Evolutionary conservation across 1,140 invertebrate genomes (phyloP), one percentile per base, ranked within the genome.

Genomic region (Spodoptera litura): DNA sequence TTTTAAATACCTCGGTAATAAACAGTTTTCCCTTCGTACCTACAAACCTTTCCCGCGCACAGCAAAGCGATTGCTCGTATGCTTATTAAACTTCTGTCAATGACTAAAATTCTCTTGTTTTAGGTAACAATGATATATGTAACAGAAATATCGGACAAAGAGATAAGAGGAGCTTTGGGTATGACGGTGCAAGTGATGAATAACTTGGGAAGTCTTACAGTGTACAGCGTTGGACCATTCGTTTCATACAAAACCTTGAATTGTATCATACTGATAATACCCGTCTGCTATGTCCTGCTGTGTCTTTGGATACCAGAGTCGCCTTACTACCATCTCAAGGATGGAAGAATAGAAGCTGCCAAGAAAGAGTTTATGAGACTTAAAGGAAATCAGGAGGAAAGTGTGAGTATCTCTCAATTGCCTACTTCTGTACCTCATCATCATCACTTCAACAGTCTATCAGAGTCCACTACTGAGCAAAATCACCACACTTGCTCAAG

Each of bases 271-370:
- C 75, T 88, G 12, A 87, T 74, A 11, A 85, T 81, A 55, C 95
- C 96, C 2, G 78, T 96, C 0, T 76, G 96, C n/a, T 96, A 96
- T 58, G 93, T 96, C 12, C 11, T 96, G 0, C 92, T 95, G 0
- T 97, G 97, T 86, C 84, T 94, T 15, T 97, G 96, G 95, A 96
- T 98, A 92, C 97, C 97, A 0, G 97, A 98, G 89, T 97, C 97
- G 0, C 97, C 98, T 0, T 96, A 97, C 73, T 98, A 96, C 81
- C 91, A 96, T 49, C 89, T 96, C 0, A 95, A 95, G 58, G 96
- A 96, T 62, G 95, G 95, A 0, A 92, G 94, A 44, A 88, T 95
- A 6, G 91, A 86, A 0, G 87, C 84, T 0, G 95, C 95, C 0
- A 94, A 89, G 75, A 92, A 90, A 10, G 92, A 88, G 51, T 89